phyloP scores from a whole-genome alignment of 1,140 invertebrate species.

The Geopemphigus sp. region DNA sequence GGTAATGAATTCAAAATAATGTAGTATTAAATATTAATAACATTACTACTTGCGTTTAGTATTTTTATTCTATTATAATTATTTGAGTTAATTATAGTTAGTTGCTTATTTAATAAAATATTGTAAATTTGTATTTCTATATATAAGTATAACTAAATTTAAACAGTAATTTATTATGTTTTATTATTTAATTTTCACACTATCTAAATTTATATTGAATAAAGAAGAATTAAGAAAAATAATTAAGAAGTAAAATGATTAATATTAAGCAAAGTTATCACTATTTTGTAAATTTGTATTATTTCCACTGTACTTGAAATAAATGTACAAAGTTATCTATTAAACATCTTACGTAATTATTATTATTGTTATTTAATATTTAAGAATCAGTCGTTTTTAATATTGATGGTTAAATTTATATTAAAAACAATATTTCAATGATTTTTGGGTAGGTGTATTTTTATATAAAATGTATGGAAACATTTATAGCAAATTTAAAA shows the following conservation, averaged over 20 bases:
- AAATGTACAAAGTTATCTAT: neutral
- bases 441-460: neutral
- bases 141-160: too few species aligned
- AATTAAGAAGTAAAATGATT: neutral
- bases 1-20: constrained; percentile 26
- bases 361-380: neutral
- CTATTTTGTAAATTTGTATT: neutral
- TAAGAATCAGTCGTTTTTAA: neutral
- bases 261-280: neutral
- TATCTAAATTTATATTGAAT: too few species aligned
- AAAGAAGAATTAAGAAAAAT: constrained; percentile 7
- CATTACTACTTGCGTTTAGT: neutral
- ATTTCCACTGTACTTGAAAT: neutral
- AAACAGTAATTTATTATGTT: constrained; percentile 2
- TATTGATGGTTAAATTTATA: neutral
- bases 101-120: too few species aligned
- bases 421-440: constrained; percentile 3
- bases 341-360: neutral
- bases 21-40: constrained; percentile 11
- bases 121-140: too few species aligned
- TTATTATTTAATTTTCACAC: too few species aligned
- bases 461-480: neutral
- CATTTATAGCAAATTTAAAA: neutral
- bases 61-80: too few species aligned
- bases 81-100: too few species aligned